Evolutionary conservation across 2,113 vertebrate species (phyloP).

Genomic region (Syngnathus typhle): DNA sequence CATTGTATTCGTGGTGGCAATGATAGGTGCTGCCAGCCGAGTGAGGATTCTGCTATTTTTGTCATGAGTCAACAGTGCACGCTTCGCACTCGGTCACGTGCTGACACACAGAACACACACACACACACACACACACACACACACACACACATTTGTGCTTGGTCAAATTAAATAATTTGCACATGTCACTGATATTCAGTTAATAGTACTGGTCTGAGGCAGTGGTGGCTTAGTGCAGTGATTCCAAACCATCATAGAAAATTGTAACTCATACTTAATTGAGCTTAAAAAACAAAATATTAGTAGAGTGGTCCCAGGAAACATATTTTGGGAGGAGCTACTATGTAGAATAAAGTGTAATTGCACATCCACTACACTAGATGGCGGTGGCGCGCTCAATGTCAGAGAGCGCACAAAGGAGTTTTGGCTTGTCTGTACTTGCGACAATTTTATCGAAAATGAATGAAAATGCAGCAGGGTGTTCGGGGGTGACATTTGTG

Average conservation of each 20-base stretch:
- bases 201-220: background rate
- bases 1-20: conserved; percentile 74
- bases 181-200: background rate
- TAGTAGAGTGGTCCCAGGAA: too few relatives aligned
- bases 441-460: too few relatives aligned
- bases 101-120: conserved; percentile 4
- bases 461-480: too few relatives aligned
- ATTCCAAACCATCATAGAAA: background rate
- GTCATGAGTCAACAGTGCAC: conserved; percentile 72
- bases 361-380: too few relatives aligned
- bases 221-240: background rate
- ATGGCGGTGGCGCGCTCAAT: too few relatives aligned
- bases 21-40: conserved; percentile 72
- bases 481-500: too few relatives aligned
- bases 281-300: too few relatives aligned
- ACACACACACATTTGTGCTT: background rate
- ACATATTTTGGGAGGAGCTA: too few relatives aligned
- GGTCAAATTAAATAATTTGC: background rate
- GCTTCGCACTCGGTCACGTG: conserved; percentile 15
- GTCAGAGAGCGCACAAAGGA: too few relatives aligned
- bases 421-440: too few relatives aligned
- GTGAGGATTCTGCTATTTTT: conserved; percentile 76
- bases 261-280: too few relatives aligned
- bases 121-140: conserved; percentile 5
- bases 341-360: too few relatives aligned